Conservation (phyloP, 2,797 vertebrate genomes). For the Heteromormyrus szaboi region DNA sequence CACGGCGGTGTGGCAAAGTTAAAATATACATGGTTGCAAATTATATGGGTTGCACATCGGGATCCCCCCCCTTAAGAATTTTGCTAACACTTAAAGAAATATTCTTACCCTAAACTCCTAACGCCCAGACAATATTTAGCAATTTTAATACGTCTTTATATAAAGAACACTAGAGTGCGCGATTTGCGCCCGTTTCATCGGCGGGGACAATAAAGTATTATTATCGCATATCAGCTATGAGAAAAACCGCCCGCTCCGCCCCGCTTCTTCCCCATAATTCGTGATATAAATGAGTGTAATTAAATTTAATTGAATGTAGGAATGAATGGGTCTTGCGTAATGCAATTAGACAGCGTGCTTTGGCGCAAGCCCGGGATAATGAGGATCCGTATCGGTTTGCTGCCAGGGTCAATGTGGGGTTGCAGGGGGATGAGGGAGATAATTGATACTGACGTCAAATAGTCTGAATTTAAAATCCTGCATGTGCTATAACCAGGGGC, state of each 20-base stretch:
- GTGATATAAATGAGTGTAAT: slow-evolving; percentile 65
- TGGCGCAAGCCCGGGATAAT: slow-evolving; percentile 46
- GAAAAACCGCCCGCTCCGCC: slow-evolving; percentile 7
- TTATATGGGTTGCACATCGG: background rate
- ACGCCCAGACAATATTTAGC: background rate
- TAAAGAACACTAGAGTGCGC: background rate
- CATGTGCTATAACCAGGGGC: slow-evolving; percentile 32
- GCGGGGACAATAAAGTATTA: background rate
- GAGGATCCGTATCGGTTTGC: slow-evolving; percentile 48
- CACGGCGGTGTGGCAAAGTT: background rate
- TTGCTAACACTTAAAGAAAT: background rate
- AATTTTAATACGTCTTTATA: background rate
- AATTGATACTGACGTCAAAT: slow-evolving; percentile 47
- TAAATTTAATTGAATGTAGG: slow-evolving; percentile 69
- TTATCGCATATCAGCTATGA: background rate
- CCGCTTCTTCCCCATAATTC: slow-evolving; percentile 47
- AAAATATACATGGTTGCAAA: background rate
- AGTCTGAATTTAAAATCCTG: slow-evolving; percentile 41
- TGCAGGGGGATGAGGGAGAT: slow-evolving; percentile 33
- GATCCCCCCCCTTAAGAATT: background rate
- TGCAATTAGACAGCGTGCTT: slow-evolving; percentile 54
- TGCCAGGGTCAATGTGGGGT: slow-evolving; percentile 33
- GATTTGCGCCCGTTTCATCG: background rate
- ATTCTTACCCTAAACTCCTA: background rate
- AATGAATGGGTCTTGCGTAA: slow-evolving; percentile 66